Conservation (phyloP, 2,888 invertebrate genomes). For the Criorhina ranunculi region DNA sequence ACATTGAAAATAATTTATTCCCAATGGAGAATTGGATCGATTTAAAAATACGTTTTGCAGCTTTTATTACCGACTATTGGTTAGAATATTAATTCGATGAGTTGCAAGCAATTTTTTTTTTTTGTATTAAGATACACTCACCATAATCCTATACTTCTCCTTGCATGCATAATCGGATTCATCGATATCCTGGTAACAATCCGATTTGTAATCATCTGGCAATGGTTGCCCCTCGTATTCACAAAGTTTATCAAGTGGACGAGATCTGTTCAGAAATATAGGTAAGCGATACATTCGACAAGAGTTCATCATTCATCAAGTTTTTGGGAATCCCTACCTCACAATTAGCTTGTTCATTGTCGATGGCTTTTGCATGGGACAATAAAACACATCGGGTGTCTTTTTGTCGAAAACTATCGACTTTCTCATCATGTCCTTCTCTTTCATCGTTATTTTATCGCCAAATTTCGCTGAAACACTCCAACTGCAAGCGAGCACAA, state of each 20-base stretch:
- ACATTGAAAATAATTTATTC: constrained; percentile 24
- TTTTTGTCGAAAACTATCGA: constrained; percentile 92
- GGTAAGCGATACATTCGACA: neutral
- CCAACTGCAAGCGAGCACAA: constrained; percentile 74
- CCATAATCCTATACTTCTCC: constrained; percentile 92
- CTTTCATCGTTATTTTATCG: constrained; percentile 82
- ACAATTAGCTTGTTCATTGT: constrained; percentile 90
- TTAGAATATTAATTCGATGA: constrained; percentile 38
- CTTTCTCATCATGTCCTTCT: constrained; percentile 90
- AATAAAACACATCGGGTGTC: constrained; percentile 92
- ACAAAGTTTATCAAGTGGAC: constrained; percentile 89
- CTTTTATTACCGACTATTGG: constrained; percentile 9
- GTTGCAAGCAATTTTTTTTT: neutral
- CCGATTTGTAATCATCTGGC: constrained; percentile 90
- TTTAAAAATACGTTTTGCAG: neutral
- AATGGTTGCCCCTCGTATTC: constrained; percentile 89
- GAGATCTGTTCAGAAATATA: constrained; percentile 84
- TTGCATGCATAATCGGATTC: constrained; percentile 92
- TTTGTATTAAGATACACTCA: constrained; percentile 83
- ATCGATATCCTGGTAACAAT: constrained; percentile 92
- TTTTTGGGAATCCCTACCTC: constrained; percentile 84
- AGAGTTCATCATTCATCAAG: neutral
- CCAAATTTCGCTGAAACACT: constrained; percentile 78
- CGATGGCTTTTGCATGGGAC: constrained; percentile 91
- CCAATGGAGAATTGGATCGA: neutral